phyloP scores from a whole-genome alignment of 1,140 invertebrate genomes.

The Anoplophora glabripennis region DNA sequence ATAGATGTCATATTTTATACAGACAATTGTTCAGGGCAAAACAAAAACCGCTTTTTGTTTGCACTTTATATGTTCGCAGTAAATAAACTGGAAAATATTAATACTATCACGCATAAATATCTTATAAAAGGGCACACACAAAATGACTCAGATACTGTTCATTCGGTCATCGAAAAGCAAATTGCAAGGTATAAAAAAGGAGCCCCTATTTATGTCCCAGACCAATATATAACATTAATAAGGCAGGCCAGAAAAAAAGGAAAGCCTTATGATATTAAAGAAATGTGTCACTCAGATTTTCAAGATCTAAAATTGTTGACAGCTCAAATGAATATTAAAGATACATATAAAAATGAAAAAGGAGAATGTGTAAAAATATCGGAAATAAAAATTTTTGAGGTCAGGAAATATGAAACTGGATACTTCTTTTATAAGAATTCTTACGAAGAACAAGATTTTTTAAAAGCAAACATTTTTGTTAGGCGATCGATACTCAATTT shows the following conservation, averaged over 20 bases:
- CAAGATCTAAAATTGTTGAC: constrained; percentile 3
- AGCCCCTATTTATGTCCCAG: constrained; percentile 22
- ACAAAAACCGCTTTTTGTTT: constrained; percentile 1
- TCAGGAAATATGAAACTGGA: too few relatives aligned
- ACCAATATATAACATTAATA: neutral
- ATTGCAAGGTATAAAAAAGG: constrained; percentile 31
- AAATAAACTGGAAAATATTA: too few relatives aligned
- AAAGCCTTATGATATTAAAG: neutral
- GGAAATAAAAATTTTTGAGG: too few relatives aligned
- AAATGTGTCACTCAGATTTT: neutral
- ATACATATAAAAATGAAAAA: too few relatives aligned
- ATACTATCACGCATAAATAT: constrained; percentile 34
- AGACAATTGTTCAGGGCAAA: too few relatives aligned
- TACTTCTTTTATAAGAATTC: too few relatives aligned
- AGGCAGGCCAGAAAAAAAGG: neutral
- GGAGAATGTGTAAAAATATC: too few relatives aligned
- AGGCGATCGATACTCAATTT: too few relatives aligned
- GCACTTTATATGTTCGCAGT: too few relatives aligned
- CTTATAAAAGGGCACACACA: constrained; percentile 45
- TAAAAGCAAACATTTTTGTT: too few relatives aligned
- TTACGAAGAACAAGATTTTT: neutral
- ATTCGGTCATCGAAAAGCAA: constrained; percentile 44
- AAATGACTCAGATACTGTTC: constrained; percentile 46
- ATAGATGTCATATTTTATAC: too few relatives aligned
- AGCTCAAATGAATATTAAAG: neutral